Percentiles rank a stretch among this genome's conserved stretches.
phyloP scores from a whole-genome alignment of 2,797 vertebrate genomes.

The Gastrophryne carolinensis region DNA sequence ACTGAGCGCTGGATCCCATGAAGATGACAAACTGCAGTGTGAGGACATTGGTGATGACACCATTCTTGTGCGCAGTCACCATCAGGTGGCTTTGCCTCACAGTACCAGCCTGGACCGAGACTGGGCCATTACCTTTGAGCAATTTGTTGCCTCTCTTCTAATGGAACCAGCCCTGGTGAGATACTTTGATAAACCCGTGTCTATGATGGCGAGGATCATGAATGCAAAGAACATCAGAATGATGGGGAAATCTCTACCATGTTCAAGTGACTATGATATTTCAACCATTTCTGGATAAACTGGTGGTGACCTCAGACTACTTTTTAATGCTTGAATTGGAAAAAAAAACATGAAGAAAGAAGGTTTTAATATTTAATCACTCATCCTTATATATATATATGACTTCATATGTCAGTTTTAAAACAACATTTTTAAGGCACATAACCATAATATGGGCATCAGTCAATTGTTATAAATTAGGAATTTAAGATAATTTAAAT shows the following conservation, averaged over 20 bases:
- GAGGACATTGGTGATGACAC: slow-evolving; percentile 96
- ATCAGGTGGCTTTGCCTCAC: slow-evolving; percentile 66
- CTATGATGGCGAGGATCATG: slow-evolving; percentile 82
- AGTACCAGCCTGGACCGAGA: slow-evolving; percentile 88
- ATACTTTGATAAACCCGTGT: slow-evolving; percentile 94
- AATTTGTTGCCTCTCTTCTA: slow-evolving; percentile 92
- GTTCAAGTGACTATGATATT: slow-evolving; percentile 91
- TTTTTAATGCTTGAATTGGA: not conserved
- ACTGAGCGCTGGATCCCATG: slow-evolving; percentile 90
- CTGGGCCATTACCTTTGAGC: slow-evolving; percentile 97
- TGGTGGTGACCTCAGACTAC: not conserved
- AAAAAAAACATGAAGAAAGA: too few relatives aligned
- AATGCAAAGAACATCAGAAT: slow-evolving; percentile 88
- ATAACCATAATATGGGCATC: not conserved
- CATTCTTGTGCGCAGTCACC: slow-evolving; percentile 80
- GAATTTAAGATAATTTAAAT: not conserved
- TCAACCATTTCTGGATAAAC: slow-evolving; percentile 84
- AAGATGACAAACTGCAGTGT: slow-evolving; percentile 93
- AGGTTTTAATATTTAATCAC: slow-evolving; percentile 5
- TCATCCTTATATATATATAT: not conserved
- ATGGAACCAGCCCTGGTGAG: slow-evolving; percentile 90
- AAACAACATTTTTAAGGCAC: not conserved
- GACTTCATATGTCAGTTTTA: not conserved
- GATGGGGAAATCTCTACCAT: slow-evolving; percentile 79
- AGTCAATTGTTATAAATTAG: not conserved